Conservation (phyloP, 2,113 vertebrate species). For the Gopherus evgoodei region DNA sequence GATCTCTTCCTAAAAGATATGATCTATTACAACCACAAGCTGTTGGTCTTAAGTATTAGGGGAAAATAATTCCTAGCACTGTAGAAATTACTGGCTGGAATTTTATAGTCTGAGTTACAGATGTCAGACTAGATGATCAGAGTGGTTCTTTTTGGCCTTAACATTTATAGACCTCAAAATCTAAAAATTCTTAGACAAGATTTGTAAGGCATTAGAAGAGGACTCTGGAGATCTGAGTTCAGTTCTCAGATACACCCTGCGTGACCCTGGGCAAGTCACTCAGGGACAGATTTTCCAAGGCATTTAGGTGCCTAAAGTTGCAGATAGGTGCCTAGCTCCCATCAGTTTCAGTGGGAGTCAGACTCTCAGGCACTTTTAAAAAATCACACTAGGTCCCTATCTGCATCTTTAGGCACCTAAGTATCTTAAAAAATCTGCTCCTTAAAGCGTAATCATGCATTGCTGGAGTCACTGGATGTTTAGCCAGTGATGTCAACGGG, state of each 20-base stretch:
- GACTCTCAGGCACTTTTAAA: background rate
- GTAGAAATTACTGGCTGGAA: background rate
- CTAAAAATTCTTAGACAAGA: background rate
- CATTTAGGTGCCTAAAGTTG: background rate
- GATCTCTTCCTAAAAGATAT: background rate
- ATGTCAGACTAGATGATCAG: background rate
- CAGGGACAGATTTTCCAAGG: background rate
- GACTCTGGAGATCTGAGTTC: background rate
- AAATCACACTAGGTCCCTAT: background rate
- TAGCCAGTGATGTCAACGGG: background rate
- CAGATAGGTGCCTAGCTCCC: background rate
- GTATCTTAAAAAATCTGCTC: background rate
- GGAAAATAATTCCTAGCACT: background rate
- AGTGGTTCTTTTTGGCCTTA: background rate
- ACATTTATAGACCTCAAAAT: background rate
- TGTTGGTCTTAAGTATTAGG: background rate
- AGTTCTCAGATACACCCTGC: background rate
- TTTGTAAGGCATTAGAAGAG: background rate
- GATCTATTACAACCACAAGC: background rate
- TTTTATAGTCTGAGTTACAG: background rate
- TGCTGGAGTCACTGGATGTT: background rate
- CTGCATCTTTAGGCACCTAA: background rate
- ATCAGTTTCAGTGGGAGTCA: slow-evolving; percentile 9
- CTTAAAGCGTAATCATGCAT: background rate
- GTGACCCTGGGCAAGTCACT: background rate